These are phyloP conservation scores for Miltochrista miniata DNA, from an alignment of 2,888 invertebrate species.

Conservation along the genomic window DNA sequence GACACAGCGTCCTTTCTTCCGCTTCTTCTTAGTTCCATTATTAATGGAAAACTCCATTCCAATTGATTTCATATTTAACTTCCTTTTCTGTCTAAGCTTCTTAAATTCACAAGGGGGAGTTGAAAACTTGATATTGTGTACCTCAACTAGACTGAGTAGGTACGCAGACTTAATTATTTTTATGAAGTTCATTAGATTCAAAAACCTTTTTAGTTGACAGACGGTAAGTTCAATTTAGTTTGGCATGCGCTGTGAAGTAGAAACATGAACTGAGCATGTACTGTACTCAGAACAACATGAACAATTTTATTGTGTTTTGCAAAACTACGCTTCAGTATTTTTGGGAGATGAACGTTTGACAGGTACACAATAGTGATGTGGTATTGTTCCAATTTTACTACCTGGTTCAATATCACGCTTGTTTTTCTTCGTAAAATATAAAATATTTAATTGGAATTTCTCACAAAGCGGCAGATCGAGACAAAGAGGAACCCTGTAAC, in stretches of 20 bases:
- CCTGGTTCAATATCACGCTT: slow-evolving; percentile 44
- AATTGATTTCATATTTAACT: slow-evolving; percentile 76
- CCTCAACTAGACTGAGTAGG: slow-evolving; percentile 23
- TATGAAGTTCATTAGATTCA: slow-evolving; percentile 23
- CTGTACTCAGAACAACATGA: neutral
- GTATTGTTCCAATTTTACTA: slow-evolving; percentile 48
- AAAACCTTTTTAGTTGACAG: slow-evolving; percentile 44
- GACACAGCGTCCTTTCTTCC: slow-evolving; percentile 68
- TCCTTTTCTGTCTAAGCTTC: slow-evolving; percentile 49
- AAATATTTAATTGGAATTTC: slow-evolving; percentile 66
- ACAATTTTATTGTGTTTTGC: neutral
- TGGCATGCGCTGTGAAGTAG: too few relatives aligned
- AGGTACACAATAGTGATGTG: slow-evolving; percentile 39
- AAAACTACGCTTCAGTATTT: slow-evolving; percentile 11
- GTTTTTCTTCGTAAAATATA: slow-evolving; percentile 50
- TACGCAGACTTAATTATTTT: slow-evolving; percentile 24
- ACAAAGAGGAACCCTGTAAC: slow-evolving; percentile 49
- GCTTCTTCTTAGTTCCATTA: slow-evolving; percentile 67
- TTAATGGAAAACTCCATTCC: slow-evolving; percentile 73
- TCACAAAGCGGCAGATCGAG: slow-evolving; percentile 55
- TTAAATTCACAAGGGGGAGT: slow-evolving; percentile 36
- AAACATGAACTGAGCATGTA: neutral
- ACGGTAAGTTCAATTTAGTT: slow-evolving; percentile 70
- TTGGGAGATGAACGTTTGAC: slow-evolving; percentile 28
- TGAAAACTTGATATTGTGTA: slow-evolving; percentile 29